Conservation (phyloP, 2,888 invertebrate species). For the Imbricaverruca yamaguchii region DNA sequence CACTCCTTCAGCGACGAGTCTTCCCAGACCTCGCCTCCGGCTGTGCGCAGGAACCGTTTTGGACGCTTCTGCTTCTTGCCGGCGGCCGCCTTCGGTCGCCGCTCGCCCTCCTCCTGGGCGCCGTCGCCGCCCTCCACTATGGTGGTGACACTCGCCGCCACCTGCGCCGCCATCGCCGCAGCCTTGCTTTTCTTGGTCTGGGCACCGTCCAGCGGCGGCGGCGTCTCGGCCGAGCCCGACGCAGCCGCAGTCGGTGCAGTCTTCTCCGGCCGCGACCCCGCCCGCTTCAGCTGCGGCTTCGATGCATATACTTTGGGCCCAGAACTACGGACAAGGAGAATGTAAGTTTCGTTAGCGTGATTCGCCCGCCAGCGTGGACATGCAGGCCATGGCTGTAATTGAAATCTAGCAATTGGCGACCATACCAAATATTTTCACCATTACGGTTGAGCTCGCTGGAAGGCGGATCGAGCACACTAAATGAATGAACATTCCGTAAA, state of each 20-base stretch:
- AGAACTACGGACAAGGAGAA: not conserved
- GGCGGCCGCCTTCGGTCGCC: not conserved
- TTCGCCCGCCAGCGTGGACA: no score
- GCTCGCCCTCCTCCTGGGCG: not conserved
- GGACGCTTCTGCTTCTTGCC: conserved; percentile 46
- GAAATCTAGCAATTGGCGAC: no score
- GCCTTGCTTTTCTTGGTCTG: not conserved
- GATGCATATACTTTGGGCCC: conserved; percentile 5
- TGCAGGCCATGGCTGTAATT: no score
- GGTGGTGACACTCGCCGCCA: not conserved
- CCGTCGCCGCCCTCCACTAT: not conserved
- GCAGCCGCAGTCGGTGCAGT: not conserved
- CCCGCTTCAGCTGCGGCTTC: conserved; percentile 6
- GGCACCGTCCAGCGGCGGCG: not conserved
- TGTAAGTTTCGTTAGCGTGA: no score
- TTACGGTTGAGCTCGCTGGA: no score
- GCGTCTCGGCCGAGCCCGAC: not conserved
- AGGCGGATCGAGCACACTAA: no score
- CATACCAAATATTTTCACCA: no score
- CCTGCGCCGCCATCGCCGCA: not conserved
- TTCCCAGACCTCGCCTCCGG: conserved; percentile 94
- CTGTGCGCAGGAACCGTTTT: conserved; percentile 74
- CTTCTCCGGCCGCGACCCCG: not conserved
- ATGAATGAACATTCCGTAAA: no score
- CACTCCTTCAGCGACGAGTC: conserved; percentile 88